Evolutionary conservation across 2,888 invertebrate genomes (phyloP).

Genomic region (Nesidiocoris tenuis): DNA sequence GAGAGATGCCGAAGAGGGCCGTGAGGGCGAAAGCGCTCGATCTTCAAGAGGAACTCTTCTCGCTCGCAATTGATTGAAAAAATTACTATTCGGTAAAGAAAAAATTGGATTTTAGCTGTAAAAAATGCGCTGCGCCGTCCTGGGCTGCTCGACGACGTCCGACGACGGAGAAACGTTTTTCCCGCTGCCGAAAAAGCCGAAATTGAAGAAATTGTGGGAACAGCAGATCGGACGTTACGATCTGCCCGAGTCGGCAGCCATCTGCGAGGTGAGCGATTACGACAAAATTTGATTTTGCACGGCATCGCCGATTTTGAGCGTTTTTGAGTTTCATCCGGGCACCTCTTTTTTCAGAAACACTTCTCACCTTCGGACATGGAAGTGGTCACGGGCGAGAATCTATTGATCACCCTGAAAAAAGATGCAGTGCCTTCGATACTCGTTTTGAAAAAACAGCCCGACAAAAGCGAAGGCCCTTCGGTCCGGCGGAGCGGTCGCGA

Average conservation of each 20-base stretch:
- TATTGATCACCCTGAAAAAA: neutral
- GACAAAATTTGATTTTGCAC: no score
- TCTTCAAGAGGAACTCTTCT: no score
- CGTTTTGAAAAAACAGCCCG: neutral
- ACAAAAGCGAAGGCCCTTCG: neutral
- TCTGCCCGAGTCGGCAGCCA: neutral
- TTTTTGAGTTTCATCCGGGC: no score
- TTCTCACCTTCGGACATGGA: neutral
- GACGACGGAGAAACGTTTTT: neutral
- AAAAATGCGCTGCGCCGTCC: slow-evolving; percentile 2
- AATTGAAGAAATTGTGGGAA: slow-evolving; percentile 16
- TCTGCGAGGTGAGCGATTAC: slow-evolving; percentile 12
- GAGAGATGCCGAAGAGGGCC: no score
- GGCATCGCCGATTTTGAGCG: no score
- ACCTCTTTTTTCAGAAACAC: slow-evolving; percentile 3
- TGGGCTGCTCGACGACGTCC: neutral
- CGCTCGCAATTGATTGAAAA: no score
- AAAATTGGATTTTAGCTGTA: no score
- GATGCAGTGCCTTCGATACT: neutral
- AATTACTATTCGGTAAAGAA: no score
- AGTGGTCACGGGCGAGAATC: neutral
- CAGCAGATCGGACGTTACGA: neutral
- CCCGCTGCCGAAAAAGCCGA: neutral
- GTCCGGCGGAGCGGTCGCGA: slow-evolving; percentile 8
- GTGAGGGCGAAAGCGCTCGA: no score